These are phyloP conservation scores for Spinus olivaceus DNA, from an alignment of 2,797 vertebrate genomes.

Conservation along the genomic window DNA sequence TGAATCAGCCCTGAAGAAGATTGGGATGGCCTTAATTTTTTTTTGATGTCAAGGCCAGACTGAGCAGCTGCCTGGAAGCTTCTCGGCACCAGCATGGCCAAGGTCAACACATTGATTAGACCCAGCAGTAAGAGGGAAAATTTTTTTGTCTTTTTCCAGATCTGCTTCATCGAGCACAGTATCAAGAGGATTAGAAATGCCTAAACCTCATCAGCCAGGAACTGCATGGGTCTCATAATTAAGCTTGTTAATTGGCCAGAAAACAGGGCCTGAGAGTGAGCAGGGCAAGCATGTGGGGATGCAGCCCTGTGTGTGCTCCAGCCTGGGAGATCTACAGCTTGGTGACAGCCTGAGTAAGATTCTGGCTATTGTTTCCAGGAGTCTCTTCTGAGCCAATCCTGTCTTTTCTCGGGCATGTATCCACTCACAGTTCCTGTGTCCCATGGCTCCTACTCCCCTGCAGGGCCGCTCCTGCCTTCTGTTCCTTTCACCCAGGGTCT, in stretches of 20 bases:
- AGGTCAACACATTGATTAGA: background rate
- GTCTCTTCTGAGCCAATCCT: background rate
- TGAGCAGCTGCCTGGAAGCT: rapidly evolving
- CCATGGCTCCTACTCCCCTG: background rate
- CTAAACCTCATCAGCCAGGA: background rate
- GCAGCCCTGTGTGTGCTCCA: background rate
- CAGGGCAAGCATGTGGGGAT: rapidly evolving
- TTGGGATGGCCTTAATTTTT: background rate
- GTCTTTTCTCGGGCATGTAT: rapidly evolving
- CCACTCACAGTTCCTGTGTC: background rate
- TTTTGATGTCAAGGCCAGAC: background rate
- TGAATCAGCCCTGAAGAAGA: background rate
- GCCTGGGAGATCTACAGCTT: background rate
- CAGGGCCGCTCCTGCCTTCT: background rate
- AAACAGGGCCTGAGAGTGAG: background rate
- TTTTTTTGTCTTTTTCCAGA: background rate
- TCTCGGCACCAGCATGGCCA: rapidly evolving
- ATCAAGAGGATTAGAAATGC: background rate
- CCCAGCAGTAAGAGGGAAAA: background rate
- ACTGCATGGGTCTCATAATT: background rate
- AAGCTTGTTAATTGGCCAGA: background rate
- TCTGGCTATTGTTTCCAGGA: background rate
- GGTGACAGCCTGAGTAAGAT: background rate
- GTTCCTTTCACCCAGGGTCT: background rate
- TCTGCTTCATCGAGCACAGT: background rate